Conservation (phyloP, 2,113 vertebrate genomes). For the Clarias magur region DNA sequence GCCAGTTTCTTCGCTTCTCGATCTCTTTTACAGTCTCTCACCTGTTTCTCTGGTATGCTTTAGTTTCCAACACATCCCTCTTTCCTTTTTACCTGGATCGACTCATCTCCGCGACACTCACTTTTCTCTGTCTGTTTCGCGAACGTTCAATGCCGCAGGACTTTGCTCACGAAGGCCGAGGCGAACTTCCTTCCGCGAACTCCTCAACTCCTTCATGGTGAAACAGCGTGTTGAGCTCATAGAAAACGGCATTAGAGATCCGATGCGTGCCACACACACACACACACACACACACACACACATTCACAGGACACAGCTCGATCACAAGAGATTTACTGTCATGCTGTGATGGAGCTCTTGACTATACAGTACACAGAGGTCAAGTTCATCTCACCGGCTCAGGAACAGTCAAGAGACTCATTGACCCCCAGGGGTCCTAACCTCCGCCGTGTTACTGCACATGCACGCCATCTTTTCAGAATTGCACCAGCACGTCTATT, state of each 20-base stretch:
- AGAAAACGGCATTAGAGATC: slow-evolving; percentile 45
- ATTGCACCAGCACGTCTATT: neutral
- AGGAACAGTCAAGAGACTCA: neutral
- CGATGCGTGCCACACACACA: slow-evolving; percentile 21
- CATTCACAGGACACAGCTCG: neutral
- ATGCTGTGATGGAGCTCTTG: slow-evolving; percentile 14
- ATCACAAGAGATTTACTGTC: slow-evolving; percentile 15
- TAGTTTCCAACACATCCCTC: neutral
- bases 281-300: neutral
- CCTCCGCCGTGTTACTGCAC: neutral
- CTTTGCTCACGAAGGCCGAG: slow-evolving; percentile 8
- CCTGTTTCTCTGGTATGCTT: neutral
- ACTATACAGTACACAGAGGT: neutral
- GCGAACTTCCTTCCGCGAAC: neutral
- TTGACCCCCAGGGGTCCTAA: neutral
- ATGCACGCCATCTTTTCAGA: neutral
- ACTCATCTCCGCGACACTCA: neutral
- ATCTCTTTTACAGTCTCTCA: neutral
- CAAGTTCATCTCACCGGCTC: slow-evolving; percentile 3
- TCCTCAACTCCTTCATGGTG: neutral
- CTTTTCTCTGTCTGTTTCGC: neutral
- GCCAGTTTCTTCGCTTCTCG: neutral
- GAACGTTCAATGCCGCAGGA: neutral
- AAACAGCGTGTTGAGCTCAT: neutral
- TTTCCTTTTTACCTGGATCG: neutral